Conservation (phyloP, 1,140 invertebrate species). For the Lineus longissimus region DNA sequence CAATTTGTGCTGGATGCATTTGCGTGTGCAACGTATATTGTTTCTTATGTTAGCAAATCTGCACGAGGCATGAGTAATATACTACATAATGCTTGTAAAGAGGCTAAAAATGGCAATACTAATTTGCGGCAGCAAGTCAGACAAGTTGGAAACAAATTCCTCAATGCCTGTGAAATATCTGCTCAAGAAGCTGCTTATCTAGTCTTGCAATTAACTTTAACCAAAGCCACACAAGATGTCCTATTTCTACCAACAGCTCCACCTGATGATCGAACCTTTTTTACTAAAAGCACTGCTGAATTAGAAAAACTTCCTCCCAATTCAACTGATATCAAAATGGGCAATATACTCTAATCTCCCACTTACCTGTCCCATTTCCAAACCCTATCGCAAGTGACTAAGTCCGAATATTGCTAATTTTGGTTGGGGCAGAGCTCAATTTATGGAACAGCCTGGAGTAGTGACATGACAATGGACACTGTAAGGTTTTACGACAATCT, state of each 20-base stretch:
- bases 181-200: conserved; percentile 22
- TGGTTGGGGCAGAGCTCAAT: no score
- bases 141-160: conserved; percentile 22
- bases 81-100: conserved; percentile 18
- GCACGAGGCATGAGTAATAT: neutral
- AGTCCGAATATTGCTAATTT: no score
- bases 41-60: neutral
- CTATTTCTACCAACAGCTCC: conserved; percentile 23
- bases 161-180: no score
- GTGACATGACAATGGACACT: no score
- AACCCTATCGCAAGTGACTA: no score
- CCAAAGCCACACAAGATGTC: conserved; percentile 17
- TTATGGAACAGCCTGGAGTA: no score
- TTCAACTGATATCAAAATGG: conserved; percentile 6
- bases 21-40: conserved; percentile 2
- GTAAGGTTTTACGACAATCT: no score
- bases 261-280: no score
- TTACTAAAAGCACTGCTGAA: conserved; percentile 16
- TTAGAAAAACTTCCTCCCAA: conserved; percentile 14
- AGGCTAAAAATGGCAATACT: conserved; percentile 22
- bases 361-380: no score
- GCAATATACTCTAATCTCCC: no score
- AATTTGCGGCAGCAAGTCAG: conserved; percentile 22
- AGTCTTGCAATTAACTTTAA: conserved; percentile 25
- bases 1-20: conserved; percentile 3